Percentiles rank a stretch among this genome's conserved stretches.
phyloP scores from a whole-genome alignment of 2,797 vertebrate genomes.

The Poeciliopsis paucimaculata region DNA sequence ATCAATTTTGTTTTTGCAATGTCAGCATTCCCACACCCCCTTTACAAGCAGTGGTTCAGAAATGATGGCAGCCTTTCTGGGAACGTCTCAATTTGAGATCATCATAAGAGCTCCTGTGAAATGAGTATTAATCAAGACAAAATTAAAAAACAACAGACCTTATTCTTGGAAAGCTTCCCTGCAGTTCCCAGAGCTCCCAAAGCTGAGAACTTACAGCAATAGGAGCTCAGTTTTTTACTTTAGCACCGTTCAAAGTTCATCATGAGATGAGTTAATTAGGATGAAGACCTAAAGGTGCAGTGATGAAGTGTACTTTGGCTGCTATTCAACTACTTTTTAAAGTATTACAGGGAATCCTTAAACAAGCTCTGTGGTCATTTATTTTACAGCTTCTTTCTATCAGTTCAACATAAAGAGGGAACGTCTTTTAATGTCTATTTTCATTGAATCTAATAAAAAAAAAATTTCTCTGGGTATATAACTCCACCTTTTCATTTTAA shows the following conservation, averaged over 20 bases:
- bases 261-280: slow-evolving; percentile 33
- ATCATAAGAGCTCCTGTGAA: slow-evolving; percentile 4
- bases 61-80: background rate
- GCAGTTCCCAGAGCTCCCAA: slow-evolving; percentile 26
- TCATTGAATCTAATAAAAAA: background rate
- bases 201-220: slow-evolving; percentile 15
- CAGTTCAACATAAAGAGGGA: background rate
- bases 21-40: slow-evolving; percentile 2
- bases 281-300: slow-evolving; percentile 23
- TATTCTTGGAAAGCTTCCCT: slow-evolving; percentile 31
- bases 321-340: slow-evolving; percentile 32
- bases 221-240: slow-evolving; percentile 35
- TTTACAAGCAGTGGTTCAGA: slow-evolving; percentile 2
- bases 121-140: slow-evolving; percentile 16
- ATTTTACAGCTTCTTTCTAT: slow-evolving; percentile 15
- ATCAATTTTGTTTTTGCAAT: background rate
- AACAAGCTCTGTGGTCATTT: slow-evolving; percentile 35
- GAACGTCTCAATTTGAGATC: slow-evolving; percentile 14
- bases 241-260: slow-evolving; percentile 47
- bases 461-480: background rate
- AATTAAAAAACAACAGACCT: background rate
- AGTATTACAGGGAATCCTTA: slow-evolving; percentile 27
- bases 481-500: slow-evolving; percentile 16
- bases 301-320: slow-evolving; percentile 56
- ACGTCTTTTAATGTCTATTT: background rate